phyloP scores from a whole-genome alignment of 2,113 vertebrate species.

The Lepus americanus region DNA sequence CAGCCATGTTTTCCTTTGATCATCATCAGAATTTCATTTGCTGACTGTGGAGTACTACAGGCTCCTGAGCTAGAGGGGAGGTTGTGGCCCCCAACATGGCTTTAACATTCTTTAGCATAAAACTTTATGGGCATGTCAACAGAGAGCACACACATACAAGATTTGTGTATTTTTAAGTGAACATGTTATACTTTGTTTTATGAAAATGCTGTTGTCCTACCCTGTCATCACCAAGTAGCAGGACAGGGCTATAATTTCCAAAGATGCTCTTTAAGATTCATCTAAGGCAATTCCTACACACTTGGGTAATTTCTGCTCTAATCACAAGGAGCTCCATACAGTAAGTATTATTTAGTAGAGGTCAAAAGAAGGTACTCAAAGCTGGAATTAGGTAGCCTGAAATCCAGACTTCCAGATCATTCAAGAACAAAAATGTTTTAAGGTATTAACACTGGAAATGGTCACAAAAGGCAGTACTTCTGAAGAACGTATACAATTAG shows the following conservation, averaged over 20 bases:
- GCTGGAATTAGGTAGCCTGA: neutral
- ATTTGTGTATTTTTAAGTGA: neutral
- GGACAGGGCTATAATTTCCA: neutral
- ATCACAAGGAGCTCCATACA: neutral
- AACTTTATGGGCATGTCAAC: neutral
- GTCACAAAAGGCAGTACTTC: neutral
- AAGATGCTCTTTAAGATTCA: neutral
- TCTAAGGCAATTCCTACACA: neutral
- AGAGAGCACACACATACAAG: neutral
- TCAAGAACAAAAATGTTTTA: neutral
- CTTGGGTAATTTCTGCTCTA: neutral
- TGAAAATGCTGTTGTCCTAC: neutral
- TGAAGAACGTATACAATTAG: neutral
- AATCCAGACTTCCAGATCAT: neutral
- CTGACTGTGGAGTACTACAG: neutral
- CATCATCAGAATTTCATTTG: neutral
- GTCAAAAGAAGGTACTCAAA: neutral
- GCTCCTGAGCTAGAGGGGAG: neutral
- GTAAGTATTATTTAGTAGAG: neutral
- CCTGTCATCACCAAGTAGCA: neutral
- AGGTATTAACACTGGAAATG: neutral
- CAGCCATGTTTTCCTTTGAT: neutral
- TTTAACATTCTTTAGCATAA: neutral
- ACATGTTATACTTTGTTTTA: neutral
- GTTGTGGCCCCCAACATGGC: fast-evolving